phyloP scores from a whole-genome alignment of 2,888 invertebrate species.

The Slavum lentiscoides region DNA sequence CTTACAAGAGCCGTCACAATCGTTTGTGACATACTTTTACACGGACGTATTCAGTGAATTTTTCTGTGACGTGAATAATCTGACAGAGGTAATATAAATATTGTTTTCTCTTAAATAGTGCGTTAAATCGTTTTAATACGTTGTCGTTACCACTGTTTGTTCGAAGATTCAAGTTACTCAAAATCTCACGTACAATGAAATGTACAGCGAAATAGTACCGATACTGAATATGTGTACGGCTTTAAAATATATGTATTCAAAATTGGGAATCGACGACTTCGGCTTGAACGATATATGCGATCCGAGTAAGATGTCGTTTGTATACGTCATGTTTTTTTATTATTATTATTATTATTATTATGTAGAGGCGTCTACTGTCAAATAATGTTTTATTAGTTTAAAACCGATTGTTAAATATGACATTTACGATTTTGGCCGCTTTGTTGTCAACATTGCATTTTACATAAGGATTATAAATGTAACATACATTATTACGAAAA shows the following conservation, averaged over 20 bases:
- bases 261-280: conserved; percentile 48
- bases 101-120: not conserved
- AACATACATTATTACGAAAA: no score
- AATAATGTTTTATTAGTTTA: no score
- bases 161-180: conserved; percentile 33
- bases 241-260: conserved; percentile 34
- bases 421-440: no score
- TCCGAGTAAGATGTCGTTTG: conserved; percentile 15
- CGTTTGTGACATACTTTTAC: conserved; percentile 38
- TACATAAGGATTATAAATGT: no score
- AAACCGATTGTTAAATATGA: no score
- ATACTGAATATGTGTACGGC: conserved; percentile 48
- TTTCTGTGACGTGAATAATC: conserved; percentile 45
- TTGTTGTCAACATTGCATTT: no score
- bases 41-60: conserved; percentile 32
- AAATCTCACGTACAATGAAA: conserved; percentile 35
- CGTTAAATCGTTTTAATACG: not conserved
- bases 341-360: not conserved
- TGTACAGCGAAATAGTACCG: conserved; percentile 39
- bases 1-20: conserved; percentile 44
- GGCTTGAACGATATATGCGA: conserved; percentile 50
- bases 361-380: no score
- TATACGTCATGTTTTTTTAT: not conserved
- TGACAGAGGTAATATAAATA: conserved; percentile 26
- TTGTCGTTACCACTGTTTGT: not conserved